Base-by-base conservation (phyloP, 2,888 invertebrate species). In the Campoletis raptor region DNA sequence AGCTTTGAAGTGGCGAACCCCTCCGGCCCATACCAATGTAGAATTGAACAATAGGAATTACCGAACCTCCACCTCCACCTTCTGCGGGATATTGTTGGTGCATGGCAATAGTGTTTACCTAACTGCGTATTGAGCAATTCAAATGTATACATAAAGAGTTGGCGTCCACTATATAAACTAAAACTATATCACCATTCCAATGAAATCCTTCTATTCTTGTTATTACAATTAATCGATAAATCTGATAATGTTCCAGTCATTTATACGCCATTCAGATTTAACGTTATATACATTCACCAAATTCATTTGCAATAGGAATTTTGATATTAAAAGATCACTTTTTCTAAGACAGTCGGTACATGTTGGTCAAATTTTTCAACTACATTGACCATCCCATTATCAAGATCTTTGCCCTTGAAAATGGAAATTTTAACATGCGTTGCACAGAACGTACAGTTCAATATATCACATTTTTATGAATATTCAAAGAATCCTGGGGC, bases 1-100 rank as follows among this genome's bases (percentile, higher is more conserved):
- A 79, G 91, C 90, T 91, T 91, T 91, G 90, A 91, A 90, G 91
- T 89, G 89, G 89, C 83, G 76, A 88, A 88, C 85, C 89, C 90
- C 89, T 90, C 87, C 88, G 87, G 91, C 89, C 85, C 48, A n/a
- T 70, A 9, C 57, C 52, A 86, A 88, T 91, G 86, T 87, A 85
- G 73, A 73, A 86, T 82, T 85, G 87, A 90, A 92, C 90, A 91
- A 92, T 89, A 88, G 89, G 88, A 90, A 92, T 91, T 91, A 91
- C 89, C 89, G 81, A 87, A 81, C 48, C 88, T 88, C 88, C 80
- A 81, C 48, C 88, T 88, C 88, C 80, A 87, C 77, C 88, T 80
- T 15, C 87, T 37, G 42, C 40, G n/a, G 70, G 66, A 64, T 24
- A 74, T 70, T 67, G 70, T 81, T 72, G 40, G 52, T 42, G 36